Evolutionary conservation across 2,113 vertebrate genomes (phyloP).

Genomic region (Caracal caracal): DNA sequence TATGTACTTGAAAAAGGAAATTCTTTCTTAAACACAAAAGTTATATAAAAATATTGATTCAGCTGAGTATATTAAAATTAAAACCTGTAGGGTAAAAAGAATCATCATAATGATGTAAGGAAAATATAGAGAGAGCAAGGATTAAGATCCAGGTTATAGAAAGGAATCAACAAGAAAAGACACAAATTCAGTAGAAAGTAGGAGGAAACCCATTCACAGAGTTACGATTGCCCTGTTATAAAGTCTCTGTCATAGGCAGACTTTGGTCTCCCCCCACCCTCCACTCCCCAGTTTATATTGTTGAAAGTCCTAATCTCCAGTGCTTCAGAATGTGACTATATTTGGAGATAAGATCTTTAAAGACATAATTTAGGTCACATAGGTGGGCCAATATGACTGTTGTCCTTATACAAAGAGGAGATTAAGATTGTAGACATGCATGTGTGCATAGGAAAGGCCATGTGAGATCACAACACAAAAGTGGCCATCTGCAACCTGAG

Average conservation of each 20-base stretch:
- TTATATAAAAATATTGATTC: neutral
- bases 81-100: neutral
- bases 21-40: neutral
- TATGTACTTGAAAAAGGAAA: neutral
- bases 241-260: neutral
- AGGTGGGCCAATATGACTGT: neutral
- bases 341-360: neutral
- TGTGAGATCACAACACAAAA: neutral
- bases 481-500: neutral
- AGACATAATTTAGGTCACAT: neutral
- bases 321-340: neutral
- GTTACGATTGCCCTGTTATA: neutral
- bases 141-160: neutral
- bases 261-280: neutral
- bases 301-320: neutral
- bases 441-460: neutral
- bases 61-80: neutral
- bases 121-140: neutral
- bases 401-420: neutral
- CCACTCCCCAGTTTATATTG: neutral
- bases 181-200: neutral
- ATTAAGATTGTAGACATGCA: neutral
- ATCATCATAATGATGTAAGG: neutral
- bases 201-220: neutral
- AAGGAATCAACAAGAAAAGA: neutral